Evolutionary conservation across 2,888 invertebrate genomes (phyloP), one percentile per base, ranked within the genome.

Genomic region (Subacronicta megacephala): DNA sequence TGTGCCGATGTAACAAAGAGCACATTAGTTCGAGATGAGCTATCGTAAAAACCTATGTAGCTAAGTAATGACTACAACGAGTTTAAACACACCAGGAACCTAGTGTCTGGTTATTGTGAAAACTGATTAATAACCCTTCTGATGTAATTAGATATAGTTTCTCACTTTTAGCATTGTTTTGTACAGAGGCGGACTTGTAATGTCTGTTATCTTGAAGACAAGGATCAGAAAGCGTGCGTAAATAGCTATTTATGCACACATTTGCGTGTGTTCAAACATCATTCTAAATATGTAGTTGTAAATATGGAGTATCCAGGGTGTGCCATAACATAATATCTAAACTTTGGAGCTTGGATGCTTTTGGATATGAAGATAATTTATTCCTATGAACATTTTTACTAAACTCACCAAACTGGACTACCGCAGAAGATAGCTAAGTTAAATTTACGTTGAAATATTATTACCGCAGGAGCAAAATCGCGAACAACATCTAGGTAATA

Each of bases 11-110:
- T 78, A 81, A 83, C 83, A 84, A 86, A 82, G 80, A 74, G 68
- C 70, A 74, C 80, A 82, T 85, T 84, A 84, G 76, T 81, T 72
- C 64, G 75, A 80, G 81, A 82, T 79, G 80, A 78, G 71, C 65
- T 77, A 75, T 78, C 76, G 70, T 80, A 73, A 78, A 75, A 75
- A 77, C 62, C 58, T 69, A 61, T 67, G 62, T 53, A 73, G 52
- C 53, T 68, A 59, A 70, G 75, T 69, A 80, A 78, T 71, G 64
- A 77, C 63, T 51, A 62, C 72, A 59, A 61, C 40, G 44, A n/a
- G 23, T 45, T 54, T 62, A 69, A 59, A 75, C 56, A 69, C 18
- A 42, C 23, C 43, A 53, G 44, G 43, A 46, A 52, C 41, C 63
- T 45, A 51, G 41, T 35, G 56, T 55, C 43, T 56, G 54, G 26